Percentiles rank a stretch among this genome's conserved stretches.
Evolutionary conservation across 2,113 vertebrate genomes (phyloP).

Genomic region (Grus americana): DNA sequence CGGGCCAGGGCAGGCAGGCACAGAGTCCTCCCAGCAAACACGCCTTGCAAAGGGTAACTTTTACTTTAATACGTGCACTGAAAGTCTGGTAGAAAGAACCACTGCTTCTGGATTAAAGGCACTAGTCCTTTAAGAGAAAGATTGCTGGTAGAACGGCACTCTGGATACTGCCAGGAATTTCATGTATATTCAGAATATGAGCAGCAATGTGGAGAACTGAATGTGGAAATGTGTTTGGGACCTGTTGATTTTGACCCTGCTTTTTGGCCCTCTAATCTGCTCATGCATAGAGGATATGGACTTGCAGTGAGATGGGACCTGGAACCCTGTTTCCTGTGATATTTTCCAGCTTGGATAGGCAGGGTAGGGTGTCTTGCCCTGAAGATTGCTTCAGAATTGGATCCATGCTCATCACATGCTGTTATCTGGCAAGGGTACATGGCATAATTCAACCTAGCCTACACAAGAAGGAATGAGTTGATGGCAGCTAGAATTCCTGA

Average conservation of each 20-base stretch:
- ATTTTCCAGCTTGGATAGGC: not conserved
- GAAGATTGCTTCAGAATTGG: not conserved
- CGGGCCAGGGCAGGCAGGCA: not conserved
- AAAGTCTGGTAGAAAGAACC: not conserved
- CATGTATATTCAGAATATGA: not conserved
- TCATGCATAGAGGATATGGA: not conserved
- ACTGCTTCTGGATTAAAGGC: not conserved
- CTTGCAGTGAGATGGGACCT: not conserved
- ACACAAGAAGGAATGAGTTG: not conserved
- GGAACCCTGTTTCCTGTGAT: accelerated
- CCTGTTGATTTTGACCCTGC: not conserved
- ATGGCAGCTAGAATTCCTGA: not conserved
- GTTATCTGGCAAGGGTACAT: not conserved
- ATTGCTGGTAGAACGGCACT: accelerated
- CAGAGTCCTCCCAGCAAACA: not conserved
- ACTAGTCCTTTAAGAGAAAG: not conserved
- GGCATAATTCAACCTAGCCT: not conserved
- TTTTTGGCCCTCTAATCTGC: not conserved
- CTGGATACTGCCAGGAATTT: not conserved
- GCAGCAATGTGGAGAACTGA: not conserved
- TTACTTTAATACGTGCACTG: not conserved
- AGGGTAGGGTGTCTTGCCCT: not conserved
- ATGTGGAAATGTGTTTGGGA: not conserved
- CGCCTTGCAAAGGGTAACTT: not conserved
- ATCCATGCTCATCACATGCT: not conserved